Conservation (phyloP, 2,797 vertebrate genomes). For the Urophycis tenuis region DNA sequence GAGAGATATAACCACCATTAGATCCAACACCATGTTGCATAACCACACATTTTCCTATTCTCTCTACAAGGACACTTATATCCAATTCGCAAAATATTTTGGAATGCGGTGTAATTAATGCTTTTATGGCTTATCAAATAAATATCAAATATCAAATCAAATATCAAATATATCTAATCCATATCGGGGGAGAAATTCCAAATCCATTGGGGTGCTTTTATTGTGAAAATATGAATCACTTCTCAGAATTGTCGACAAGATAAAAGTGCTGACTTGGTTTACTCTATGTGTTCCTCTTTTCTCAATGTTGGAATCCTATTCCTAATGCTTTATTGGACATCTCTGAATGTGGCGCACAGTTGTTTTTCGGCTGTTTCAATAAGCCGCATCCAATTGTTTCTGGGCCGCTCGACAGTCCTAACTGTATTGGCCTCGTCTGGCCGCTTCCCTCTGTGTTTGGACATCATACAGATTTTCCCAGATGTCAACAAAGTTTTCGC, state of each 20-base stretch:
- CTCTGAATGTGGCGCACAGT: not conserved
- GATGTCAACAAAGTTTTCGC: constrained; percentile 45
- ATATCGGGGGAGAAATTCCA: not conserved
- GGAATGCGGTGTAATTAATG: no score
- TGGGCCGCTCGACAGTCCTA: constrained; percentile 17
- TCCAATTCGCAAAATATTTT: no score
- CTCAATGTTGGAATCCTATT: not conserved
- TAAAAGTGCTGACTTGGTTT: not conserved
- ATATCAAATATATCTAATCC: not conserved
- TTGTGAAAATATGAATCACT: not conserved
- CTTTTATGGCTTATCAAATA: no score
- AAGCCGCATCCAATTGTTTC: constrained; percentile 20
- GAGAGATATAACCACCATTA: no score
- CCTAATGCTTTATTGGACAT: not conserved
- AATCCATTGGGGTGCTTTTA: not conserved
- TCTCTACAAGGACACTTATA: no score
- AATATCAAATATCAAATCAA: no score
- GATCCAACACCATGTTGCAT: no score
- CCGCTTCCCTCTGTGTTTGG: constrained; percentile 29
- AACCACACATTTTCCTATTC: no score
- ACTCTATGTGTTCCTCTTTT: not conserved
- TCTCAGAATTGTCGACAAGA: not conserved
- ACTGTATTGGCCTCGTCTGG: constrained; percentile 29
- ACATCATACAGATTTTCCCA: constrained; percentile 34
- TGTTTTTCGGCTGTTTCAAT: not conserved